phyloP scores from a whole-genome alignment of 1,140 invertebrate species.

The Melanaphis sacchari region DNA sequence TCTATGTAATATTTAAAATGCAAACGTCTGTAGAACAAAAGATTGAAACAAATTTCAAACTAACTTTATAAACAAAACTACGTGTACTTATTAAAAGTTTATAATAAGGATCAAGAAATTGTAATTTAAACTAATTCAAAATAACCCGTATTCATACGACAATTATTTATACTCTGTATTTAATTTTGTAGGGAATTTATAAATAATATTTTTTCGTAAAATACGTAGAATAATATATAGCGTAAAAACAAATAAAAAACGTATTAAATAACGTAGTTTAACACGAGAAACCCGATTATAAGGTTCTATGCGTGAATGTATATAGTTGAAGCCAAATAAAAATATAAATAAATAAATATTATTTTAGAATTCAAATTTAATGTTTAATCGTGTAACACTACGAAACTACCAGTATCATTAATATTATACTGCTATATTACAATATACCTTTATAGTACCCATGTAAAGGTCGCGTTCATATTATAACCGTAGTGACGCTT shows the following conservation, averaged over 20 bases:
- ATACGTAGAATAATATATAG: neutral
- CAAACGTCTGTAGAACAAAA: neutral
- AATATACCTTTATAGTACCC: neutral
- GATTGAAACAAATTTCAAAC: neutral
- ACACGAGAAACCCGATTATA: neutral
- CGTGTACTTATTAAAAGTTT: neutral
- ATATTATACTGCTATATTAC: neutral
- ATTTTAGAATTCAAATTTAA: neutral
- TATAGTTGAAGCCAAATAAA: neutral
- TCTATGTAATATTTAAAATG: neutral
- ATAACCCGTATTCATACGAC: neutral
- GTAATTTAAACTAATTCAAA: neutral
- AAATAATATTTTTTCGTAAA: neutral
- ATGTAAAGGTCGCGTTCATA: neutral
- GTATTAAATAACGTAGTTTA: too few relatives aligned
- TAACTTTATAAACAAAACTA: neutral
- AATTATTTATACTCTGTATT: neutral
- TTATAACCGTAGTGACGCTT: neutral
- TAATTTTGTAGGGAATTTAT: neutral
- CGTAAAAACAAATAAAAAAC: neutral
- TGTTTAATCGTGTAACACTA: neutral
- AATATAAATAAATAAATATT: neutral
- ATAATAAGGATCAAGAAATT: neutral
- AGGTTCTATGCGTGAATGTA: neutral
- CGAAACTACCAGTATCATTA: neutral